Evolutionary conservation across 2,797 vertebrate species (phyloP), one percentile per base, ranked within the genome.

Genomic region (Echiichthys vipera): DNA sequence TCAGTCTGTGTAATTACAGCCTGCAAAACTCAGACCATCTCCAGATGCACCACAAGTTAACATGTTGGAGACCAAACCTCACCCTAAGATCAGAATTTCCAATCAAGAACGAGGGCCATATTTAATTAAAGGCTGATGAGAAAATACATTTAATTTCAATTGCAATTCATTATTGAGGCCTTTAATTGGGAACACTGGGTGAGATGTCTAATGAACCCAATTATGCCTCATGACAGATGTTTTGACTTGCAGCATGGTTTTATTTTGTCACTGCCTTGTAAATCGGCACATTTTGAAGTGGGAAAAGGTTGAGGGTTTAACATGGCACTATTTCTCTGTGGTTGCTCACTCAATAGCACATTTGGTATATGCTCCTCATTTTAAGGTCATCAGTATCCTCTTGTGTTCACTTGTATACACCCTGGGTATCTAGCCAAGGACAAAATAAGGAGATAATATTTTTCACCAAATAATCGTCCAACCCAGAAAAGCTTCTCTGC

Each of bases 111-210:
- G 90, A 95, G 93, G 85, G 92, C 94, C 93, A 84, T 96, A 93
- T 95, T 98, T 98, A 98, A 99, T 98, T 97, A 97, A 97, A 95
- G 95, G 95, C 96, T 98, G 96, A 98, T 97, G 96, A 98, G 96
- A 96, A 99, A 96, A 96, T 97, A 95, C 96, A 95, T 97, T 98
- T 97, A 97, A 98, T 97, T 97, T 97, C 93, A 95, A 97, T 95
- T 95, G 95, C 96, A 97, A 98, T 98, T 96, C 97, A 98, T 99
- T 99, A 97, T 97, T 95, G 95, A 97, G 95, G 94, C 94, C 95
- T 93, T 88, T 97, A 98, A 99, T 97, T 96, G 96, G 95, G 92
- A 93, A 94, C 93, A 95, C 95, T 93, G 94, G 95, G 84, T 95
- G 96, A 93, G 95, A 94, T 95, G 95, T 94, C 95, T 98, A 98